A percentile compares a stretch with the other conserved stretches of the same genome.
phyloP scores from a whole-genome alignment of 2,888 invertebrate genomes.

The Dolichopus griseipennis region DNA sequence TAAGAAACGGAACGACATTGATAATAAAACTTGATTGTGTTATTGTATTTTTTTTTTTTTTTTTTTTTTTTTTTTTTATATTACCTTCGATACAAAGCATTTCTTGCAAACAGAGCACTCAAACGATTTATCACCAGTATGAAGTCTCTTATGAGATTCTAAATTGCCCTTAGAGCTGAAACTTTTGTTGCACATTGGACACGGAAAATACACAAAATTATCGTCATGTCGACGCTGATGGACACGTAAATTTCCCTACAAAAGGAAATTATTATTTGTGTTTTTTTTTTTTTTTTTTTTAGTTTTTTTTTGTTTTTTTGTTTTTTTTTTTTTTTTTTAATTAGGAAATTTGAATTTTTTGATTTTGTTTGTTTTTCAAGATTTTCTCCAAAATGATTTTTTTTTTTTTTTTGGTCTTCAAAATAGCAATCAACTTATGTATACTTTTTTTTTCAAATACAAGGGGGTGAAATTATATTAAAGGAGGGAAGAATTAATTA shows the following conservation, averaged over 20 bases:
- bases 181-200: conserved; percentile 6
- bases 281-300: neutral
- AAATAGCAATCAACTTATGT: neutral
- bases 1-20: conserved; percentile 2
- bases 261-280: conserved; percentile 1
- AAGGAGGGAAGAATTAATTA: neutral
- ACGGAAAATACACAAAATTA: conserved; percentile 6
- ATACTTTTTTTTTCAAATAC: neutral
- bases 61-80: neutral
- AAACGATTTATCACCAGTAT: conserved; percentile 6
- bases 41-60: too few species aligned
- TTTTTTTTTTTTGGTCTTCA: neutral
- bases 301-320: neutral
- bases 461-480: neutral
- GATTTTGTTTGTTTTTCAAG: neutral
- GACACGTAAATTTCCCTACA: conserved; percentile 6
- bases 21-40: neutral
- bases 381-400: neutral
- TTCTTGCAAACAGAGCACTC: conserved; percentile 4
- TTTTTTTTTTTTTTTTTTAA: neutral
- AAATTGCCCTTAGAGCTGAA: conserved; percentile 6
- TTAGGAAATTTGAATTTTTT: neutral
- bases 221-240: neutral
- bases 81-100: conserved; percentile 6
- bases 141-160: conserved; percentile 6